Evolutionary conservation across 2,888 invertebrate species (phyloP), one percentile per base, ranked within the genome.

Genomic region (Mythimna ferrago): DNA sequence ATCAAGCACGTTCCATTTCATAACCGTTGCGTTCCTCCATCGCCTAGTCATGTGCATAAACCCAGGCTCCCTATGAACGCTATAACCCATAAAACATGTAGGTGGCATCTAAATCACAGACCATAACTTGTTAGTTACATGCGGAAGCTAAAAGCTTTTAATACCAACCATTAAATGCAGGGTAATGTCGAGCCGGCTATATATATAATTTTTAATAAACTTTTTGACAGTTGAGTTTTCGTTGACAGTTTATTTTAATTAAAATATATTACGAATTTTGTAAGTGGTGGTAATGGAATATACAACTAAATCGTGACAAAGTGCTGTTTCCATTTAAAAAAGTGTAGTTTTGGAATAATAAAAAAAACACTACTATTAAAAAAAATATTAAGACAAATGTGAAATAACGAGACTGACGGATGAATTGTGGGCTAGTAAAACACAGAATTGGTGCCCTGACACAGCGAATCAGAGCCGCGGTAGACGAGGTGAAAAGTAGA

Each of bases 91-190:
- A 82, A 79, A 81, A 75, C 69, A 70, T 64, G 73, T 57, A 73
- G 66, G 19, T 67, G 58, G 54, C 67, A 62, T 68, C 83, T 82
- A 82, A 81, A 81, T 81, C 70, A 81, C 71, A 10, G 67, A 67
- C 57, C 51, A 69, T 67, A 66, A 80, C 76, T 66, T 75, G 71
- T 75, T 81, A 56, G 70, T 63, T 75, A 64, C 57, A 58, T 57
- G 60, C 67, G 61, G 65, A 76, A 77, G 81, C 77, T 80, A 80
- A 83, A 82, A 82, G 83, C 80, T 76, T 80, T 80, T 80, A 73
- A 73, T 82, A 67, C 68, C 61, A 32, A 61, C 74, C 66, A 57
- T 80, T 67, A 67, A 74, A 78, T 74, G 64, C 74, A 14, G 35
- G 53, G 60, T 64, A 54, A 66, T 78, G 19, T 38, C 16, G 56